Percentiles rank a stretch among this genome's conserved stretches.
These are phyloP conservation scores for Sebastes schlegelii DNA, from an alignment of 2,113 vertebrate species.

Conservation along the genomic window DNA sequence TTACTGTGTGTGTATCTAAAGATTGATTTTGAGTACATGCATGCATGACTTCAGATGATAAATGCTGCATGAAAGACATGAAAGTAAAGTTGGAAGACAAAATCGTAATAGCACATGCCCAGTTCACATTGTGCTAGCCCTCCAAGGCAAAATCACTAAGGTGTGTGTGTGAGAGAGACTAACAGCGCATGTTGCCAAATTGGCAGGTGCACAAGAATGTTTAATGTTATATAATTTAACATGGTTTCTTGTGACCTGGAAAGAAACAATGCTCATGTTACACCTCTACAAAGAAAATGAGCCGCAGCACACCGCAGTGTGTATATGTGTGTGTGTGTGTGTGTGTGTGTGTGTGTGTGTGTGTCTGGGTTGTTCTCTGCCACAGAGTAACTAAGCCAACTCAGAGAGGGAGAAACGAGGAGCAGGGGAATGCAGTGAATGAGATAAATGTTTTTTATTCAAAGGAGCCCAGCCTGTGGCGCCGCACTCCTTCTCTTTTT, in stretches of 20 bases:
- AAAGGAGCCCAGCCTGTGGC: conserved; percentile 76
- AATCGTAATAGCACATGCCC: not conserved
- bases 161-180: not conserved
- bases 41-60: not conserved
- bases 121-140: not conserved
- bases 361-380: conserved; percentile 39
- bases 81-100: not conserved
- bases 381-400: conserved; percentile 60
- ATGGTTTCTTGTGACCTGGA: conserved; percentile 51
- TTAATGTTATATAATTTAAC: conserved; percentile 49
- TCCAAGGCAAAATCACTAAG: not conserved
- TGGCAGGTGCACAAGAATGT: conserved; percentile 46
- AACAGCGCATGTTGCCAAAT: conserved; percentile 7
- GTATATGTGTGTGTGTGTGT: conserved; percentile 4
- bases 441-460: conserved; percentile 79
- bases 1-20: not conserved
- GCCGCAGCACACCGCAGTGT: conserved; percentile 23
- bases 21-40: not conserved
- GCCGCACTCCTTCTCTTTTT: conserved; percentile 54
- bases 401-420: conserved; percentile 56
- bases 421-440: conserved; percentile 71
- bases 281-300: conserved; percentile 55
- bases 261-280: conserved; percentile 50
- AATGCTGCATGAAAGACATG: not conserved
- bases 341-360: conserved; percentile 6